Evolutionary conservation across 2,113 vertebrate species (phyloP), one percentile per base, ranked within the genome.

Genomic region (Morone saxatilis): DNA sequence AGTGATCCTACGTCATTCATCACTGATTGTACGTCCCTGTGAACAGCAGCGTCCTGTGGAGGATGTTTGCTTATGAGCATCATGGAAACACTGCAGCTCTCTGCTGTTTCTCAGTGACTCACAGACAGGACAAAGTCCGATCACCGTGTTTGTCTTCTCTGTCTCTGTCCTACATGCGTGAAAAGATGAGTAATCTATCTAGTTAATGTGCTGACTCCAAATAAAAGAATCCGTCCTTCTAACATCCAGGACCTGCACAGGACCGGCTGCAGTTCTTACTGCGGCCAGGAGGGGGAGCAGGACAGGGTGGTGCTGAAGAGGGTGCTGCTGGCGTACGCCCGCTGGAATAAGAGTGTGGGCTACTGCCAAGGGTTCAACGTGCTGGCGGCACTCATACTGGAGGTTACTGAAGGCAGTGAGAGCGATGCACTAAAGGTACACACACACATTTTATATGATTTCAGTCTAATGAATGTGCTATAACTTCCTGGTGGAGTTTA

Each of bases 341-440:
- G 94, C 86, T 94, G 94, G 94, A 94, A 94, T 59, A 94, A 94
- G 68, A 20, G 13, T 1, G 94, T 94, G 56, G 94, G 94, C 41
- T 94, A 94, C 87, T 94, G 94, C 71, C 94, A 94, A 41, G 94
- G 94, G 0, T 94, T 94, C 87, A 94, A 94, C 48, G 94, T 94
- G 0, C 89, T 94, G 75, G 93, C 94, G 7, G 94, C 93, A 2
- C 92, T 94, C 7, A 94, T 94, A 1, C 88, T 94, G 80, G 92
- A 93, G 6, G 94, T 94, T 2, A 94, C 94, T 0, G 92, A 94
- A 63, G 91, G 94, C 13, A 80, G 54, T 4, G 94, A 94, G 89
- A 93, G 94, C n/a, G 93, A 94, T 7, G 94, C 94, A 0, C 88
- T 94, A 0, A 94, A 94, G 92, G 93, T 94, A 81, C 2, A 57